Base-by-base conservation (phyloP, 2,888 invertebrate genomes). In the Caenorhabditis sp. region DNA sequence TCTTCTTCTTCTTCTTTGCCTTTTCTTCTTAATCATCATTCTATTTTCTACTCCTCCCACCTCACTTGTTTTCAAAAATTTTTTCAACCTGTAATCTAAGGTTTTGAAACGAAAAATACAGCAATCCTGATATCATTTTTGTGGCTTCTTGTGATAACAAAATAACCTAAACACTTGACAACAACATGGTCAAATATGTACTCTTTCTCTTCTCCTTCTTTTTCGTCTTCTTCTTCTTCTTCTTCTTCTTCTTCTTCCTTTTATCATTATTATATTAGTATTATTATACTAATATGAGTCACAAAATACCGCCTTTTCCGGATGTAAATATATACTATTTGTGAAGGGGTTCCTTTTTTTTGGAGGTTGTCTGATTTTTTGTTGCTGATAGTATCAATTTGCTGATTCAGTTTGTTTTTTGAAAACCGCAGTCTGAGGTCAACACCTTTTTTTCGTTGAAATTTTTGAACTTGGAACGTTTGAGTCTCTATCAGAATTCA, bases 301-400 rank as follows among this genome's bases (percentile, higher is more conserved):
- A 43, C 43, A 43, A 43, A 43, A 43, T 43, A 43, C 43, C 43
- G 43, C 43, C 43, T 43, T 43, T 43, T 43, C 43, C 43, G 43
- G 43, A 43, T 43, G 43, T 43, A 17, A 17, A 17, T 17, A 10
- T 43, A 43, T 10, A 31, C 31, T 43, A 12, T 43, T 43, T 43
- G 6, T 6, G 43, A 17, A 43, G 43, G 14, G 43, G 43, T 43
- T 43, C 43, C 43, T 12, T 17, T 43, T 43, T 43, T 36, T 36
- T 36, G n/a, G n/a, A n/a, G n/a, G n/a, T n/a, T n/a, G n/a, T n/a
- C n/a, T n/a, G n/a, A n/a, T n/a, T n/a, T n/a, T n/a, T n/a, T n/a
- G n/a, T n/a, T n/a, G n/a, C n/a, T n/a, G n/a, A n/a, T n/a, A n/a
- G n/a, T n/a, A n/a, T n/a, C n/a, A n/a, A n/a, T n/a, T n/a, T n/a